phyloP scores from a whole-genome alignment of 1,140 invertebrate genomes.

The Drosophila mayri region DNA sequence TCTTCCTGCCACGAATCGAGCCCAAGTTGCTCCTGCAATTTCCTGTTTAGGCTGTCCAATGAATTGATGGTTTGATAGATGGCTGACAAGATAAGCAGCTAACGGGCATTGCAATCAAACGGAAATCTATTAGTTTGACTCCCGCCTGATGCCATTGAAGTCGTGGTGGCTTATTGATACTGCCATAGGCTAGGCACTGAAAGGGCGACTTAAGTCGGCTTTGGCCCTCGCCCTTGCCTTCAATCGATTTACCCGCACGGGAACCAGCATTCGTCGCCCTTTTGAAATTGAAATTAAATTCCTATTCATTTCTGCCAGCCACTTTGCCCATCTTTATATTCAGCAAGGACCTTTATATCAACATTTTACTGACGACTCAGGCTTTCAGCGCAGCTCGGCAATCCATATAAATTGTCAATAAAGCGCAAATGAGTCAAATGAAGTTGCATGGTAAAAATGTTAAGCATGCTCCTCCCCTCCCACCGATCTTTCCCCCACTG shows the following conservation, averaged over 20 bases:
- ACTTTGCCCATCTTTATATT: conserved; percentile 39
- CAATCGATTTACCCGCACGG: conserved; percentile 15
- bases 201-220: conserved; percentile 24
- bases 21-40: conserved; percentile 42
- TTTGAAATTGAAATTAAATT: conserved; percentile 50
- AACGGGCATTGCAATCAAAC: conserved; percentile 16
- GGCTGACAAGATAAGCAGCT: conserved; percentile 43
- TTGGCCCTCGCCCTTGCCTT: background rate
- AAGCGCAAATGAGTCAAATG: conserved; percentile 52
- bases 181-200: background rate
- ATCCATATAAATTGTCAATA: conserved; percentile 64
- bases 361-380: conserved; percentile 25
- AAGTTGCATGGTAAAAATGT: conserved; percentile 52
- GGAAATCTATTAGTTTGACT: conserved; percentile 43
- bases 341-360: conserved; percentile 31
- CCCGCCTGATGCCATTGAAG: conserved; percentile 23
- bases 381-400: conserved; percentile 10
- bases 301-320: conserved; percentile 30
- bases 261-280: background rate
- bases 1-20: conserved; percentile 42
- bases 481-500: background rate
- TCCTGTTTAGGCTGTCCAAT: conserved; percentile 34
- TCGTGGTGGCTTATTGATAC: conserved; percentile 10
- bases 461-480: conserved; percentile 21
- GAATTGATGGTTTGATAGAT: conserved; percentile 8